phyloP scores from a whole-genome alignment of 2,888 invertebrate species.

The Ligdia adustata region DNA sequence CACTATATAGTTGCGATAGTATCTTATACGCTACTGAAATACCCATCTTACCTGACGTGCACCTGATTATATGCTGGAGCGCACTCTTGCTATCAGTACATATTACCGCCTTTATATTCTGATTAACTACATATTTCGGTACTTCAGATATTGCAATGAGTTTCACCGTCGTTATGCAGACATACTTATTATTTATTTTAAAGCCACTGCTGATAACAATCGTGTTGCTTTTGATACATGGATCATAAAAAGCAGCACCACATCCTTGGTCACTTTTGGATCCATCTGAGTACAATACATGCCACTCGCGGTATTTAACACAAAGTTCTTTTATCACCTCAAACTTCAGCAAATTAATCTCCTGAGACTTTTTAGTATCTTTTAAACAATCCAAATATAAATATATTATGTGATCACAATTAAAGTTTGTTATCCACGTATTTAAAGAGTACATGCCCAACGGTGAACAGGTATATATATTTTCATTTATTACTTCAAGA shows the following conservation, averaged over 20 bases:
- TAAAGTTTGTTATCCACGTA: background rate
- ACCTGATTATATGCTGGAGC: background rate
- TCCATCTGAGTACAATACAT: background rate
- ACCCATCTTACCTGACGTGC: background rate
- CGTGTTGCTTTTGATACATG: background rate
- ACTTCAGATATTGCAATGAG: background rate
- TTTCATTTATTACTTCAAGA: background rate
- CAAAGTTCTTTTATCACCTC: background rate
- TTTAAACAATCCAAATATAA: background rate
- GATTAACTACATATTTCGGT: background rate
- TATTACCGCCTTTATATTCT: background rate
- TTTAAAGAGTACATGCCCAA: background rate
- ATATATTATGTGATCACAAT: background rate
- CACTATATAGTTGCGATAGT: too few species aligned
- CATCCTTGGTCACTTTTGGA: background rate
- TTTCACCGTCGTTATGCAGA: background rate
- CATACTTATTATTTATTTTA: background rate
- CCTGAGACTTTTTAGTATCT: background rate
- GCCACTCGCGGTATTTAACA: background rate
- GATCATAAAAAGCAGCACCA: background rate
- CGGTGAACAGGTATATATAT: background rate
- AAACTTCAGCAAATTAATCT: background rate
- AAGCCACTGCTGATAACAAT: background rate
- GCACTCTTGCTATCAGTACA: background rate
- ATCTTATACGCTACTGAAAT: too few species aligned